Percentiles rank a stretch among this genome's conserved stretches.
Evolutionary conservation across 2,888 invertebrate genomes (phyloP).

Genomic region (Dicycla oo): DNA sequence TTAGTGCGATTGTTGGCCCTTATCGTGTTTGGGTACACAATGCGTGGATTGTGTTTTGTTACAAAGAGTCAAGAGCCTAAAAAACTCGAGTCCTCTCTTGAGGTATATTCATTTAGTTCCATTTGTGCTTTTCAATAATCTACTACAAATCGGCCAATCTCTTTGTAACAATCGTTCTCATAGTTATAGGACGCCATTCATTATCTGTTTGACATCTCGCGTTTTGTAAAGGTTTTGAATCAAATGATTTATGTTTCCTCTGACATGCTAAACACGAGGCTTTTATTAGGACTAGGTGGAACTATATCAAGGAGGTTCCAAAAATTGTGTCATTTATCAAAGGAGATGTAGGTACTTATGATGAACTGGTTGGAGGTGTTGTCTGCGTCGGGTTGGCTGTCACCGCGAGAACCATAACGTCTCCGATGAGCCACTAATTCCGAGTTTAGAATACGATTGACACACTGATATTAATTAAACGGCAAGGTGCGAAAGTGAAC

Average conservation of each 20-base stretch:
- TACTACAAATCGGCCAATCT: slow-evolving; percentile 85
- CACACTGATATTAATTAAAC: slow-evolving; percentile 65
- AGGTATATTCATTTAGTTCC: slow-evolving; percentile 76
- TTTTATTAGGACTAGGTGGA: slow-evolving; percentile 22
- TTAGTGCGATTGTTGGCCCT: slow-evolving; percentile 79
- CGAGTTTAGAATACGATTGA: slow-evolving; percentile 53
- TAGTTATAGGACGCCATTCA: slow-evolving; percentile 76
- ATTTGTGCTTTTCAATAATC: slow-evolving; percentile 82
- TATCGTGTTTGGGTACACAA: slow-evolving; percentile 79
- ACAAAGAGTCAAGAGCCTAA: slow-evolving; percentile 78
- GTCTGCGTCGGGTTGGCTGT: background rate
- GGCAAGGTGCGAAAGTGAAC: slow-evolving; percentile 59
- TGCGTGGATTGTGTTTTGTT: slow-evolving; percentile 78
- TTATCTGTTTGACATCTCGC: slow-evolving; percentile 81
- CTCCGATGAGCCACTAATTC: slow-evolving; percentile 24
- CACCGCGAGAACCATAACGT: background rate
- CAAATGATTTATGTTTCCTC: slow-evolving; percentile 81
- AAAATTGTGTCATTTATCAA: slow-evolving; percentile 17
- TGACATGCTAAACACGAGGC: slow-evolving; percentile 55
- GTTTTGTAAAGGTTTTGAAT: slow-evolving; percentile 75
- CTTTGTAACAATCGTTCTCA: slow-evolving; percentile 76
- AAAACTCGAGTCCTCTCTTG: slow-evolving; percentile 78
- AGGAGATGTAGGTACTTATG: slow-evolving; percentile 25
- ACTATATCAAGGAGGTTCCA: slow-evolving; percentile 1
- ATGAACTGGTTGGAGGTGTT: slow-evolving; percentile 15